These are phyloP conservation scores for Psylliodes chrysocephalus DNA, from an alignment of 2,888 invertebrate genomes.

Conservation along the genomic window DNA sequence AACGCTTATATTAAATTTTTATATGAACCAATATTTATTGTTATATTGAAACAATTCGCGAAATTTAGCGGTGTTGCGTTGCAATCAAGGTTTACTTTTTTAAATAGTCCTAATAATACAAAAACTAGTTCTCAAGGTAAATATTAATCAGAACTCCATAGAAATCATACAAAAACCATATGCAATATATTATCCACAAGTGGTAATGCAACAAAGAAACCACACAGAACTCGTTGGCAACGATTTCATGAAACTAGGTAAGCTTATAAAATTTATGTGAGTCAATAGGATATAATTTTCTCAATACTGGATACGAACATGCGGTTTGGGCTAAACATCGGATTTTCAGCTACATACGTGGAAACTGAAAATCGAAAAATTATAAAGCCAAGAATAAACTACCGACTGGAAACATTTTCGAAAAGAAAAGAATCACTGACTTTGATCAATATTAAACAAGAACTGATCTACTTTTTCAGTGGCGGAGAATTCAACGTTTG, in stretches of 20 bases:
- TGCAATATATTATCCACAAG: no score
- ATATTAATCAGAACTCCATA: no score
- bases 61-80: no score
- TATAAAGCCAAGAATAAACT: constrained; percentile 7
- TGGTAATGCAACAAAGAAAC: not conserved
- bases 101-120: no score
- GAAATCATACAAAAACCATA: no score
- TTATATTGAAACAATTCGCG: no score
- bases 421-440: not conserved
- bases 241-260: not conserved
- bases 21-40: no score
- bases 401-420: not conserved
- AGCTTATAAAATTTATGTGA: not conserved
- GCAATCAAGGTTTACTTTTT: no score
- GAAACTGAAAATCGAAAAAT: constrained; percentile 5
- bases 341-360: constrained; percentile 7
- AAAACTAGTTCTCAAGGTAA: no score
- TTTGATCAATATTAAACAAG: not conserved
- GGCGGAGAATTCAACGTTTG: no score
- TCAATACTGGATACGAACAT: not conserved
- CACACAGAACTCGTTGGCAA: not conserved
- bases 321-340: not conserved
- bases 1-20: no score
- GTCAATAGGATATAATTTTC: not conserved
- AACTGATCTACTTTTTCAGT: not conserved